Evolutionary conservation across 2,888 invertebrate species (phyloP).

Genomic region (Cataglyphis altisquamis): DNA sequence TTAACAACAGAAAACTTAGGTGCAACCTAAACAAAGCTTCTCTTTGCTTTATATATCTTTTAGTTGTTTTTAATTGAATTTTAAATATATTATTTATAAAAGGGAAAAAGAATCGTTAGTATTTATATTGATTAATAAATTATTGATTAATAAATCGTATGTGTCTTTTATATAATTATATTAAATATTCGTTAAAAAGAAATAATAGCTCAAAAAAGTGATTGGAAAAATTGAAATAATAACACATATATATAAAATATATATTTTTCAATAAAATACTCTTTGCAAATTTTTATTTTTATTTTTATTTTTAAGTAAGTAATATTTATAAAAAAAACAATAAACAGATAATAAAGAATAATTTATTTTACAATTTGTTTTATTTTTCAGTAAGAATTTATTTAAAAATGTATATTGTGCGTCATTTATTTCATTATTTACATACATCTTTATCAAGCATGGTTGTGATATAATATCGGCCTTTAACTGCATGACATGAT

Average conservation of each 20-base stretch:
- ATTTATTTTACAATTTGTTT: background rate
- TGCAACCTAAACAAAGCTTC: background rate
- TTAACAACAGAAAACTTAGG: background rate
- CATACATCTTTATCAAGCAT: slow-evolving; percentile 38
- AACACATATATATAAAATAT: background rate
- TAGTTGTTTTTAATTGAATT: background rate
- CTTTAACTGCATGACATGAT: slow-evolving; percentile 24
- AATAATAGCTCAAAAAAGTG: background rate
- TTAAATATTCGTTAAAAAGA: background rate
- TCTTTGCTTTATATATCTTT: background rate
- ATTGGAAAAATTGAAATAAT: background rate
- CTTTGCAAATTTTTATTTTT: background rate
- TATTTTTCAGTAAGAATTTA: background rate
- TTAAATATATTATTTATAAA: slow-evolving; percentile 1
- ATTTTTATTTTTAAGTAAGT: background rate
- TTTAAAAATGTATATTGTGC: no score
- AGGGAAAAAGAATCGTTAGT: background rate
- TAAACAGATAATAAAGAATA: background rate
- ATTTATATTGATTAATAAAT: background rate
- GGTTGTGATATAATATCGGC: slow-evolving; percentile 16
- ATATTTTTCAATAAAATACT: background rate
- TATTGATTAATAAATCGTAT: background rate
- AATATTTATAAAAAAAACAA: background rate
- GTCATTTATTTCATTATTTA: background rate
- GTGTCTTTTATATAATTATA: background rate